A percentile compares a stretch with the other conserved stretches of the same genome.
Evolutionary conservation across 2,888 invertebrate genomes (phyloP).

Genomic region (Drosophila emarginata): DNA sequence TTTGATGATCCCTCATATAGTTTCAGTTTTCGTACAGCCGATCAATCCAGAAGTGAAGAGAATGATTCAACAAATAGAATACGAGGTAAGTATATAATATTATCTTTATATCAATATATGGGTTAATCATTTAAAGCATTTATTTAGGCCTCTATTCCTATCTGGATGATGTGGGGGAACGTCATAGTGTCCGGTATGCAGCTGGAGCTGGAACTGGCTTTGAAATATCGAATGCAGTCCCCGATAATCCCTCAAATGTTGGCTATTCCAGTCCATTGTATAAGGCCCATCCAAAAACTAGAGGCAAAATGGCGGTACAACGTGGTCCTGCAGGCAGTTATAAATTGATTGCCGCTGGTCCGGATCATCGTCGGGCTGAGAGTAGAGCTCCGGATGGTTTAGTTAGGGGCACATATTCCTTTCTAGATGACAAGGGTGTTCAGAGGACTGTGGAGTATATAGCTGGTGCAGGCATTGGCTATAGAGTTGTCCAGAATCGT

Average conservation of each 20-base stretch:
- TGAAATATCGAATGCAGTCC: constrained; percentile 88
- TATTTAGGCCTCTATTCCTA: constrained; percentile 88
- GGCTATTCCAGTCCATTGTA: constrained; percentile 87
- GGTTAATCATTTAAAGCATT: not conserved
- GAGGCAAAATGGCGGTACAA: constrained; percentile 89
- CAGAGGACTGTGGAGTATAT: constrained; percentile 90
- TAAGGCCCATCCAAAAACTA: constrained; percentile 85
- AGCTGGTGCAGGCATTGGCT: constrained; percentile 90
- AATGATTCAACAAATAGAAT: constrained; percentile 86
- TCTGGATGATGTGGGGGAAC: constrained; percentile 89
- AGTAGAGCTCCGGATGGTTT: constrained; percentile 88
- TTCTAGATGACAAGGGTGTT: constrained; percentile 90
- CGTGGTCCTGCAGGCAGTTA: constrained; percentile 89
- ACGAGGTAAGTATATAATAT: constrained; percentile 83
- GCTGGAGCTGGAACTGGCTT: constrained; percentile 90
- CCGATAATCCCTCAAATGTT: constrained; percentile 85
- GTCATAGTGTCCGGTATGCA: constrained; percentile 89
- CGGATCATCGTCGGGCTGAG: constrained; percentile 89
- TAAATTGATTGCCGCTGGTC: constrained; percentile 89
- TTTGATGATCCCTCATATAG: constrained; percentile 90
- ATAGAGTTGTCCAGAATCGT: constrained; percentile 87
- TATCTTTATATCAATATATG: too few species aligned
- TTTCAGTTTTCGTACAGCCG: constrained; percentile 87
- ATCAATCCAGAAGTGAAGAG: constrained; percentile 87
- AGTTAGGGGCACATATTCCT: constrained; percentile 90